Evolutionary conservation across 1,140 invertebrate genomes (phyloP), one percentile per base, ranked within the genome.

Genomic region (Lanistes nyassanus): DNA sequence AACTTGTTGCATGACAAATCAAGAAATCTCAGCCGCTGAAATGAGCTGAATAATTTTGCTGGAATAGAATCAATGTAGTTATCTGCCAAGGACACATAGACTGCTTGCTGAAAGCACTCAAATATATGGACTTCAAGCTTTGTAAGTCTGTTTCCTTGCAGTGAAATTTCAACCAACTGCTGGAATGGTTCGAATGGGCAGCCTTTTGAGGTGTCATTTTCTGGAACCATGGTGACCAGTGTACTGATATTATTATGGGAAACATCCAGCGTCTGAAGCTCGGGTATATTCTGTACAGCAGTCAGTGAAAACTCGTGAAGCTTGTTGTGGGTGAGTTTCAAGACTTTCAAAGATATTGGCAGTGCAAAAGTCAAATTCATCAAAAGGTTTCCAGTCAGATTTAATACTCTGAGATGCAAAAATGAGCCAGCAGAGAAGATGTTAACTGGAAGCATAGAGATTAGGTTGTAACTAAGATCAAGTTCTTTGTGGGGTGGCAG

Each of bases 1-100:
- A 84, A 64, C 6, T 71, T 62, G 51, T 84, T 84, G 3, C 55
- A 31, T 19, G 77, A 74, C 19, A 84, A 69, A 72, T 83, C 78
- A 31, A 84, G 62, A 72, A 72, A 76, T 58, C 71, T 78, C 21
- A 84, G 60, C n/a, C 53, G 42, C 19, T 55, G n/a, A 29, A 84
- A 80, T 19, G 34, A 23, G 11, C 19, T 62, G 70, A 80, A 77
- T 0, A 65, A 39, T 26, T 74, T 56, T 62, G 34, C 21, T 16
- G 58, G 39, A 47, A 83, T 39, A 19, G 36, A 51, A 42, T 51
- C 21, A 13, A 83, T 42, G 3, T 16, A 5, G 68, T 83, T 83
- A 58, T 80, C 70, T 64, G 75, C 56, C 34, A 83, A 72, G 42
- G 68, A 72, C 26, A 83, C 58, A 42, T 53, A 66, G 62, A 42